Conservation (phyloP, 1,140 invertebrate genomes). For the Notospermus geniculatus region DNA sequence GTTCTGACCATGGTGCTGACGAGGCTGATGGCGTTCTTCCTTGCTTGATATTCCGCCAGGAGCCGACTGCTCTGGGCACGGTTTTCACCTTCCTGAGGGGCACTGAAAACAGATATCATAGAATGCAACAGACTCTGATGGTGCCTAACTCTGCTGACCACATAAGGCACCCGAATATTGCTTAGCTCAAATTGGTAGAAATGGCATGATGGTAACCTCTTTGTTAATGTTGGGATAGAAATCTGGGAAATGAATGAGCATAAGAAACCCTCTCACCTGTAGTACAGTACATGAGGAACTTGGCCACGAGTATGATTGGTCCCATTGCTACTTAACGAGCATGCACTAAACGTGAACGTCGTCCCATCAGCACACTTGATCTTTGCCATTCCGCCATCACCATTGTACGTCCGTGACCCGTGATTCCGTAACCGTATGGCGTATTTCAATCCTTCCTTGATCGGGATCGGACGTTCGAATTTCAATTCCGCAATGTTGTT, state of each 20-base stretch:
- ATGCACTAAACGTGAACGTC: slow-evolving; percentile 86
- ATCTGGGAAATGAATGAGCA: neutral
- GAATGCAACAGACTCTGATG: no score
- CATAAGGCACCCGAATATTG: no score
- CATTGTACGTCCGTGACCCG: slow-evolving; percentile 88
- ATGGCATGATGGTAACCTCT: neutral
- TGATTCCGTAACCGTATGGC: slow-evolving; percentile 84
- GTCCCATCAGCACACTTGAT: slow-evolving; percentile 91
- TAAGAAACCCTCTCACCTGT: no score
- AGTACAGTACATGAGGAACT: slow-evolving; percentile 91
- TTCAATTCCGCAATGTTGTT: slow-evolving; percentile 78
- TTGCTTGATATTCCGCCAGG: slow-evolving; percentile 69
- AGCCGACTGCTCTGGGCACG: slow-evolving; percentile 64
- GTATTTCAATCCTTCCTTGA: slow-evolving; percentile 88
- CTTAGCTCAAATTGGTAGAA: no score
- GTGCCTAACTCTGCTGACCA: no score
- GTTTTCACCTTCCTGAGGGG: slow-evolving; percentile 66
- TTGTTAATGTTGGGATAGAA: slow-evolving; percentile 19
- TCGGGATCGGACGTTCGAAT: slow-evolving; percentile 81
- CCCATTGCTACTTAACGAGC: slow-evolving; percentile 91
- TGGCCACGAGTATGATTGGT: slow-evolving; percentile 91
- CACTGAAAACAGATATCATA: slow-evolving; percentile 53
- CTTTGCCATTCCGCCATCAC: slow-evolving; percentile 79
- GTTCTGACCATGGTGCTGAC: slow-evolving; percentile 71
- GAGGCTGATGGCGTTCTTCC: slow-evolving; percentile 71